Evolutionary conservation across 2,888 invertebrate species (phyloP), one percentile per base, ranked within the genome.

Genomic region (Eurytoma californica): DNA sequence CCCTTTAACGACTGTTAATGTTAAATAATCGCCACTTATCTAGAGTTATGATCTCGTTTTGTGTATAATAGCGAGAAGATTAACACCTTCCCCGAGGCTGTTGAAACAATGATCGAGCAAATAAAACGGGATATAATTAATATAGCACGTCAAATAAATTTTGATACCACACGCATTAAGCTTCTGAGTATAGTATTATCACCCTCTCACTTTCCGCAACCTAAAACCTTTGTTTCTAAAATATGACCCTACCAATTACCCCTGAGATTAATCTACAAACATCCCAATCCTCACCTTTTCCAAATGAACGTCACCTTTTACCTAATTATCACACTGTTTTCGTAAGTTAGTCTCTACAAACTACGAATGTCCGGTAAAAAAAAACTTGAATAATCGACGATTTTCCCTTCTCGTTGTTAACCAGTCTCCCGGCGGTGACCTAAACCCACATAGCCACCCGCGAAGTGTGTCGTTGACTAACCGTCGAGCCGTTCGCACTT

Each of bases 41-140:
- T 47, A 28, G 57, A 58, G 49, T 74, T 66, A 58, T 2, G 13
- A 3, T 61, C 14, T 24, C 51, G 16, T 30, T 60, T 30, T 65
- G 13, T 12, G n/a, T 58, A 58, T 67, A 53, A 53, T 3, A 2
- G 7, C 14, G n/a, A 0, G n/a, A 51, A 18, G 7, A 67, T 24
- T 68, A 53, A 55, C n/a, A n/a, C 16, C 53, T 13, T 51, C 18
- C 7, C 28, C 24, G 47, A 55, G 14, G 39, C 16, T 30, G 18
- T 65, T 49, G 53, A 53, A 63, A 75, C 68, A 75, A 76, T 76
- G 58, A 53, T 58, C 51, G 24, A 16, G 5, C 49, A 28, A 77
- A 70, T 69, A 65, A 70, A 69, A 7, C 7, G n/a, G 28, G 39
- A 7, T 39, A 49, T 65, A 70, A 53, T 70, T 73, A 67, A 60